Conservation (phyloP, 2,113 vertebrate species). For the Labeo catla region DNA sequence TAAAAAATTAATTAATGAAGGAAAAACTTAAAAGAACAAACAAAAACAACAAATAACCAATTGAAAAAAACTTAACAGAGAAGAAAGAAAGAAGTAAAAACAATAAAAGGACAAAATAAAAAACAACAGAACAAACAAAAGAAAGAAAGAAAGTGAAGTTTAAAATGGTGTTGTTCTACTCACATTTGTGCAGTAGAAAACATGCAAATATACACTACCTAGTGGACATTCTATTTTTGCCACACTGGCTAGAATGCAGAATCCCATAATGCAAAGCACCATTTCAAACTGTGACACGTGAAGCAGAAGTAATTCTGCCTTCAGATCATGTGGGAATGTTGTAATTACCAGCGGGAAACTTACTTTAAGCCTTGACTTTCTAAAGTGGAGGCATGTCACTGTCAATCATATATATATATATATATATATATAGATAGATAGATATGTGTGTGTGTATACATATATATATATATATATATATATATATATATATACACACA, state of each 20-base stretch:
- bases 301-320: not conserved
- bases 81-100: not conserved
- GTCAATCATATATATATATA: too few species aligned
- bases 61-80: too few species aligned
- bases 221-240: not conserved
- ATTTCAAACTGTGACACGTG: not conserved
- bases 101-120: too few species aligned
- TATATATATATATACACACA: too few species aligned
- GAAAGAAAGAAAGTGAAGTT: not conserved
- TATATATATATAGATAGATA: too few species aligned
- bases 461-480: too few species aligned
- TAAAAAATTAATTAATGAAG: too few species aligned
- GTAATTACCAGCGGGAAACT: not conserved
- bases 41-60: too few species aligned
- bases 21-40: too few species aligned
- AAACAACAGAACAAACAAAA: not conserved
- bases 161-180: not conserved
- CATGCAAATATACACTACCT: not conserved
- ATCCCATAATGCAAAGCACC: not conserved
- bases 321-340: not conserved
- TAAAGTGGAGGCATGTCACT: not conserved
- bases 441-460: too few species aligned
- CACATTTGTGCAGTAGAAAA: not conserved
- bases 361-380: not conserved
- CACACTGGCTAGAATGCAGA: not conserved